Evolutionary conservation across 1,140 invertebrate species (phyloP), one percentile per base, ranked within the genome.

Genomic region (Leptoteleia sp.): DNA sequence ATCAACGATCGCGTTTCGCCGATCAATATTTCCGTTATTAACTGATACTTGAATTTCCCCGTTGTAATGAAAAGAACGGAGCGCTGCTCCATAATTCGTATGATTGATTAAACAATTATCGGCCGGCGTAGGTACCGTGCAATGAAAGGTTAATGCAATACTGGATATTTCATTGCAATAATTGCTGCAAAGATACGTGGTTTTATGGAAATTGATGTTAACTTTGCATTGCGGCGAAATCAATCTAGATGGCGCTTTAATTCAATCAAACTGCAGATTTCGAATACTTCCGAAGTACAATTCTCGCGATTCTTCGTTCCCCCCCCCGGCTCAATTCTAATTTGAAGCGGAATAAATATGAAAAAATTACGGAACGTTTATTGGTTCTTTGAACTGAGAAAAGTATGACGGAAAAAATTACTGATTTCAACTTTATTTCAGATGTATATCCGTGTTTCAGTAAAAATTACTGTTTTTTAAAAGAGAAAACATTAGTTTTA

Each of bases 71-170:
- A 33, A 35, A 52, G 31, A 52, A 52, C 4, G 8, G 15, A 11
- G 17, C 5, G 6, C 3, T 7, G 12, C 25, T 27, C 29, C n/a
- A 16, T 35, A 50, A 50, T 35, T 50, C 8, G 29, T 13, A 12
- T 35, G 16, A 33, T 50, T 33, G 29, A 50, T 50, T 50, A 33
- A 33, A 16, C 35, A 31, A 50, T 50, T 50, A 50, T 35, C 29
- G 47, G 47, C 4, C 5, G 29, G 9, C 12, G 25, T 35, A 50
- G 12, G 35, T 50, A 35, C n/a, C 12, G 15, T 19, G 47, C 35
- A 4, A 25, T 54, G 37, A 40, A 55, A 25, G 25, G 35, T 55
- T 55, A 55, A 55, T 27, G 50, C 35, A 55, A 55, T 27, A 40
- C 3, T 17, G 15, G 19, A 11, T 52, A 13, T 52, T 52, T 57